Conservation (phyloP, 2,888 invertebrate species). For the Ophion ellenae region DNA sequence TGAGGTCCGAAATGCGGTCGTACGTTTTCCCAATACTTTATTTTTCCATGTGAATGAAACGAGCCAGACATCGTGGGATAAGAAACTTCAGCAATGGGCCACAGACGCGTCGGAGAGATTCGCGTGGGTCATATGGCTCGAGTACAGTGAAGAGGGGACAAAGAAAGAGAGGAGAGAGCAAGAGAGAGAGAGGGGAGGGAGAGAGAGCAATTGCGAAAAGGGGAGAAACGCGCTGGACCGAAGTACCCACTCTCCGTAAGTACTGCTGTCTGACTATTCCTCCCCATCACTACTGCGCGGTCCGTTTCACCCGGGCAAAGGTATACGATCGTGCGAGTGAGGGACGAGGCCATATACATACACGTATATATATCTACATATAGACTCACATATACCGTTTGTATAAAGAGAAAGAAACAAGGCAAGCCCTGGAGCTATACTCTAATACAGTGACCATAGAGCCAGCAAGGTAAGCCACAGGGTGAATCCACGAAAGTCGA, state of each 20-base stretch:
- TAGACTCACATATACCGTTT: not conserved
- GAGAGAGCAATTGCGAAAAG: slow-evolving; percentile 38
- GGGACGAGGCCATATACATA: slow-evolving; percentile 32
- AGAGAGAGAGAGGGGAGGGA: slow-evolving; percentile 28
- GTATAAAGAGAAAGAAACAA: slow-evolving; percentile 48
- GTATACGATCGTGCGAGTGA: slow-evolving; percentile 60
- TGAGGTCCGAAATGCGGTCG: slow-evolving; percentile 24
- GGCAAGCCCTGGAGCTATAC: slow-evolving; percentile 43
- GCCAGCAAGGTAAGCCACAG: slow-evolving; percentile 42
- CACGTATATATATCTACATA: not conserved
- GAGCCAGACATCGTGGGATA: slow-evolving; percentile 28
- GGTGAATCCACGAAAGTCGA: slow-evolving; percentile 57
- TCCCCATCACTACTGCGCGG: slow-evolving; percentile 64
- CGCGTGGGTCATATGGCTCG: slow-evolving; percentile 50
- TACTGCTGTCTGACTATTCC: slow-evolving; percentile 66
- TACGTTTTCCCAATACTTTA: not conserved
- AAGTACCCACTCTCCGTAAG: slow-evolving; percentile 66
- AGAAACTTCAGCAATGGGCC: slow-evolving; percentile 61
- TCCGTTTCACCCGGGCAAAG: slow-evolving; percentile 56
- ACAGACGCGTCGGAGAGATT: slow-evolving; percentile 54
- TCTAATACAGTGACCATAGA: slow-evolving; percentile 43
- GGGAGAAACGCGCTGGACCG: slow-evolving; percentile 63
- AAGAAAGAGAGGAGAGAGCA: slow-evolving; percentile 21
- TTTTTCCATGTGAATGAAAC: slow-evolving; percentile 37
- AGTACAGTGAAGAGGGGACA: slow-evolving; percentile 15